Base-by-base conservation (phyloP, 2,113 vertebrate genomes). In the Strix aluco region DNA sequence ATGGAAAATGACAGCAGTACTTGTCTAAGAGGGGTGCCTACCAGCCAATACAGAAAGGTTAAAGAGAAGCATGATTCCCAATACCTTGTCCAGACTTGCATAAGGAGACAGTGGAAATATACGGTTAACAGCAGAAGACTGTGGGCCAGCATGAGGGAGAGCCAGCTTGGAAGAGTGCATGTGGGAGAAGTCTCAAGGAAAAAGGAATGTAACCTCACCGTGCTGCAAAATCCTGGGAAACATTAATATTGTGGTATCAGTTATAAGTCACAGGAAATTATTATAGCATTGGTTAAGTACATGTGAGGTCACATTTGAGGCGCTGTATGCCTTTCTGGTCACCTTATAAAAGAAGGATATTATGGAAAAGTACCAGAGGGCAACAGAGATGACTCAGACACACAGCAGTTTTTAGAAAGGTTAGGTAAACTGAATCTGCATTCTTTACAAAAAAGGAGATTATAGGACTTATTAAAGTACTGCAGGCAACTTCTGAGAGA, bases 221-320 rank as follows among this genome's bases (percentile, higher is more conserved):
- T 40, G 83, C 47, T 47, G 26, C 90, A 96, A 96, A 97, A 93
- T 95, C 92, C 95, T 96, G 97, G 79, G 94, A 97, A 97, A 93
- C 57, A 74, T 94, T 96, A 95, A 95, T 95, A 94, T 87, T 96
- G 95, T 9, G 25, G 30, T 89, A 97, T 98, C 91, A 97, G 62
- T 86, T 96, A 62, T 96, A 98, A 98, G 96, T 94, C 95, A 94
- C 96, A 96, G 96, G 97, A 98, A 98, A 97, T 97, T 96, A 94
- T 96, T 96, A 94, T 40, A 88, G 81, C 59, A 72, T 65, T 95
- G 74, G 81, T 93, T 97, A 98, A 98, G 81, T 79, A 95, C 73
- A 95, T 67, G 46, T 66, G 93, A 97, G 88, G 62, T 90, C 95
- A 96, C 83, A 92, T 86, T 71, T 96, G 82, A 84, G 96, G 94